Evolutionary conservation across 1,140 invertebrate genomes (phyloP), one percentile per base, ranked within the genome.

Genomic region (Maconellicoccus hirsutus): DNA sequence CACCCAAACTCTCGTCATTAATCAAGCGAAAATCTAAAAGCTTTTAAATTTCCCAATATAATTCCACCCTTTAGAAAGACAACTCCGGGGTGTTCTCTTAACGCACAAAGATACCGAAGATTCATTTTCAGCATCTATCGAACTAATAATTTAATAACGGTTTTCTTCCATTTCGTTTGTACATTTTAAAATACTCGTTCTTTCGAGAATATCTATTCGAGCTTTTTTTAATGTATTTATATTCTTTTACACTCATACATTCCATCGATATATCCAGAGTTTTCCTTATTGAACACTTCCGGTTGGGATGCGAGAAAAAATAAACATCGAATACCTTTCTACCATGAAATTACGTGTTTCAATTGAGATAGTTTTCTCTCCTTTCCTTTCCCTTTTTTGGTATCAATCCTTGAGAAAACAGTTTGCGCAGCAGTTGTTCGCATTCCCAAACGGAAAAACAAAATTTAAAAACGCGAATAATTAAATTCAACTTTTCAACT

Each of bases 101-200:
- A 52, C 42, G 42, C 42, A 33, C 29, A 33, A 33, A 33, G 29
- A 33, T 33, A 33, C 29, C 29, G 29, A 33, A 33, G 4, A 33
- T 33, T 52, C 42, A 52, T 16, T 52, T 52, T 52, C 42, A 52
- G n/a, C 42, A 52, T 19, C n/a, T 52, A 52, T 52, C 42, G 42
- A 52, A 52, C 12, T 52, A 52, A 52, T 52, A 52, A 52, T 52
- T 52, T 52, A 52, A 52, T 33, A 52, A 52, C 42, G 42, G 42
- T 52, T 52, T 52, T 4, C 12, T 52, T 33, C 29, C 12, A 33
- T 33, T 33, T 33, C 29, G 29, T 33, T 33, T 33, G 12, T n/a
- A 33, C 29, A 33, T 6, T 33, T 33, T 33, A 33, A 6, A 33
- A 12, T 33, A 33, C 29, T 33, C n/a, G n/a, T n/a, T n/a, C n/a